phyloP scores from a whole-genome alignment of 2,888 invertebrate species.

The Drosophila mimetica region DNA sequence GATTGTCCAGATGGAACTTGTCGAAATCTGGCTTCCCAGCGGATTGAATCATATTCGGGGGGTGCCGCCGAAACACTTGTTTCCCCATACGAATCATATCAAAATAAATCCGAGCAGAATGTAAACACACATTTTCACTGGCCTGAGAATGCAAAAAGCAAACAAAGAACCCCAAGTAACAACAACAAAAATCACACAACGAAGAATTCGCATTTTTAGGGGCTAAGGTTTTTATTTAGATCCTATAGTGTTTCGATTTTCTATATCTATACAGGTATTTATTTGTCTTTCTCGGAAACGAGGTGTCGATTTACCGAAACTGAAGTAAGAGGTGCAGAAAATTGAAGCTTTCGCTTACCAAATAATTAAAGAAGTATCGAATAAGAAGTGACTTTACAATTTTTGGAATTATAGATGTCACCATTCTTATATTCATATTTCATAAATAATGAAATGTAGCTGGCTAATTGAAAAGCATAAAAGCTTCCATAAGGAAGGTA shows the following conservation, averaged over 20 bases:
- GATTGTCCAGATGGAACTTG: constrained; percentile 21
- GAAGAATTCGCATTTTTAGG: constrained; percentile 12
- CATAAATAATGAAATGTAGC: no score
- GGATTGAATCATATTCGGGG: constrained; percentile 24
- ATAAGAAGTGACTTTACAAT: neutral
- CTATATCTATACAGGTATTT: constrained; percentile 5
- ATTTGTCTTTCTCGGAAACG: constrained; percentile 9
- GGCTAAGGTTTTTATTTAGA: constrained; percentile 4
- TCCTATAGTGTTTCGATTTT: neutral
- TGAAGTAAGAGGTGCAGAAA: neutral
- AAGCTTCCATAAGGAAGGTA: neutral
- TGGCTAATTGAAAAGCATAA: no score
- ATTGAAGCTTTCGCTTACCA: neutral
- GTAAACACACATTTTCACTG: constrained; percentile 28
- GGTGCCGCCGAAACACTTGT: constrained; percentile 32
- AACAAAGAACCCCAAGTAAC: neutral
- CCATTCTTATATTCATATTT: no score
- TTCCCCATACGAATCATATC: constrained; percentile 18
- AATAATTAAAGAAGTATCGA: neutral
- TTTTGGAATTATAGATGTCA: no score
- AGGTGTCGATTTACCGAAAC: neutral
- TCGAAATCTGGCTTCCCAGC: constrained; percentile 12
- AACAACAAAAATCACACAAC: constrained; percentile 4
- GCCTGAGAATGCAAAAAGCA: constrained; percentile 2
- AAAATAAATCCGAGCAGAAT: constrained; percentile 21